These are phyloP conservation scores for Cuculus canorus DNA, from an alignment of 2,797 vertebrate genomes.

Conservation along the genomic window DNA sequence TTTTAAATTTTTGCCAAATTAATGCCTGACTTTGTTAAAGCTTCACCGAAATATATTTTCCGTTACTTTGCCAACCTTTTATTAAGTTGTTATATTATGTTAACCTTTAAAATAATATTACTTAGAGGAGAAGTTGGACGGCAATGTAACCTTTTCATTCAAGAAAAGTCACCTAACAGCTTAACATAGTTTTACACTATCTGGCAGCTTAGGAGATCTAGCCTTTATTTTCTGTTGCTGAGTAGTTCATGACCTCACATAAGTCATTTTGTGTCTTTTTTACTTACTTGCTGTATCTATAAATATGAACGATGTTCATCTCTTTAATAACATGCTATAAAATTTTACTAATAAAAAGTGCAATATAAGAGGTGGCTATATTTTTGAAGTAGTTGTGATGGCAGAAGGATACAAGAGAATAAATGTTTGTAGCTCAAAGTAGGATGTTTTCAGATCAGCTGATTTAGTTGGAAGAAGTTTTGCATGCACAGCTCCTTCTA, in stretches of 20 bases:
- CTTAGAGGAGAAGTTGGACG: neutral
- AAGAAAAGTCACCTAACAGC: neutral
- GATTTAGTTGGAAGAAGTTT: neutral
- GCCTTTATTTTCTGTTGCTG: neutral
- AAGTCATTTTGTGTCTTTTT: neutral
- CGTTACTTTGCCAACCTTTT: neutral
- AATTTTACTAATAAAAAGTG: neutral
- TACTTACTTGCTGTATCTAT: neutral
- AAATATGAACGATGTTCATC: neutral
- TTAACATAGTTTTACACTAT: neutral
- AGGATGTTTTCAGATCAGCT: neutral
- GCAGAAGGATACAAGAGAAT: neutral
- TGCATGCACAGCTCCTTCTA: neutral
- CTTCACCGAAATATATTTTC: neutral
- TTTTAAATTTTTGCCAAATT: neutral
- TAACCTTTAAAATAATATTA: neutral
- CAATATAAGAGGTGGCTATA: neutral
- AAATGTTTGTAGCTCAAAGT: neutral
- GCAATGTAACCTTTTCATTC: neutral
- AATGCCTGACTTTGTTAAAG: neutral
- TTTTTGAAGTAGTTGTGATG: neutral
- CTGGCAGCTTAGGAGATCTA: neutral
- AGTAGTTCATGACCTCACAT: neutral
- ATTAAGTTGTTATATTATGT: neutral
- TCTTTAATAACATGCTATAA: neutral